Evolutionary conservation across 2,113 vertebrate species (phyloP), one percentile per base, ranked within the genome.

Genomic region (Eclectus roratus): DNA sequence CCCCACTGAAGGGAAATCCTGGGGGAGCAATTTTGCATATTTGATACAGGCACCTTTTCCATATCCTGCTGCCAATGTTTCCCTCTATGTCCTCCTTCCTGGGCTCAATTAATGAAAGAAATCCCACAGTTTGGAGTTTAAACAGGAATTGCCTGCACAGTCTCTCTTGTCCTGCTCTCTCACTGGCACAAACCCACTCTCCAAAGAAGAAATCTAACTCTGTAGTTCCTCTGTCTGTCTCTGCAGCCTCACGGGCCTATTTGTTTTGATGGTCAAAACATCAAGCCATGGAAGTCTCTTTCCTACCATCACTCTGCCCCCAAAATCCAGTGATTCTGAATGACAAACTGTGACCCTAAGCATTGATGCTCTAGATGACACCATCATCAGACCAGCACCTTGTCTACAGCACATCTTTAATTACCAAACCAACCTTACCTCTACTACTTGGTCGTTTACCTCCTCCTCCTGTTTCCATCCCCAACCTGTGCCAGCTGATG

Each of bases 1-100:
- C 85, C 93, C 80, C 72, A 64, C 50, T 63, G 93, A 93, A 82
- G 68, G 85, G 91, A 89, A 96, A 94, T 86, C 93, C 95, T 35
- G 3, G 41, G 80, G 93, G 91, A 93, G 64, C 47, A 37, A 72
- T 93, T 94, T 56, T 89, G 68, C 90, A 86, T 91, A 71, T 84
- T 90, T 88, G 89, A 88, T 52, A 76, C 0, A 0, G 80, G 69
- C 93, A 96, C 90, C 90, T 93, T 95, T 88, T 50, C 50, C 76
- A 64, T 46, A 52, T 64, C 28, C 69, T 72, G 64, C 85, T 84
- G 92, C 92, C 82, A 94, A 20, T 31, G 69, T 44, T 91, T 87
- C 70, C 58, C 47, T 80, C 50, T 23, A 13, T 3, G 3, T 68
- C 56, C 52, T 94, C 44, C 72, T 90, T 86, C 21, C 88, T 81